phyloP scores from a whole-genome alignment of 2,113 vertebrate genomes.

The Sarotherodon lohbergeri region DNA sequence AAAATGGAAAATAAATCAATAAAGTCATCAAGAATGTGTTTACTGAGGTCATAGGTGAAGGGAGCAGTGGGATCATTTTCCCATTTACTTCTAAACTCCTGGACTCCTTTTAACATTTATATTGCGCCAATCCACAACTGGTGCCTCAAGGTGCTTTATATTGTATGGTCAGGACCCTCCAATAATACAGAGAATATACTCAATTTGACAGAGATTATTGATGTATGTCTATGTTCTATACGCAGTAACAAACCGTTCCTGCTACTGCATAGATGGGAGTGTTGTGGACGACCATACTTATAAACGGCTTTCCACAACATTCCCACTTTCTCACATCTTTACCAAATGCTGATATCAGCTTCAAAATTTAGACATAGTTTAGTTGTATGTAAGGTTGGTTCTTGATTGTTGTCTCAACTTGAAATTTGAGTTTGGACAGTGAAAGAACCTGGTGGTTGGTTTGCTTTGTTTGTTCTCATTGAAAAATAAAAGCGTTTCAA shows the following conservation, averaged over 20 bases:
- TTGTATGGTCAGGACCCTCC: background rate
- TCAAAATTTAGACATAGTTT: background rate
- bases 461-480: background rate
- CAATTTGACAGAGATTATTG: background rate
- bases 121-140: background rate
- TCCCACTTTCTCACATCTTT: background rate
- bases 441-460: background rate
- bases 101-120: background rate
- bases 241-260: background rate
- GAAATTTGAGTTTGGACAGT: background rate
- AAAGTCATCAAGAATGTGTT: background rate
- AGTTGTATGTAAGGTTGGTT: background rate
- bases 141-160: background rate
- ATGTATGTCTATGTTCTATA: background rate
- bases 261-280: background rate
- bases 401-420: background rate
- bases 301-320: background rate
- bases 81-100: background rate
- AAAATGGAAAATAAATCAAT: background rate
- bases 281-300: background rate
- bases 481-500: background rate
- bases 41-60: background rate
- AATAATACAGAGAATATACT: background rate
- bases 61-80: background rate
- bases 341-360: background rate